A percentile compares a stretch with the other conserved stretches of the same genome.
Conservation (phyloP, 2,113 vertebrate genomes). For the Silurus asotus region DNA sequence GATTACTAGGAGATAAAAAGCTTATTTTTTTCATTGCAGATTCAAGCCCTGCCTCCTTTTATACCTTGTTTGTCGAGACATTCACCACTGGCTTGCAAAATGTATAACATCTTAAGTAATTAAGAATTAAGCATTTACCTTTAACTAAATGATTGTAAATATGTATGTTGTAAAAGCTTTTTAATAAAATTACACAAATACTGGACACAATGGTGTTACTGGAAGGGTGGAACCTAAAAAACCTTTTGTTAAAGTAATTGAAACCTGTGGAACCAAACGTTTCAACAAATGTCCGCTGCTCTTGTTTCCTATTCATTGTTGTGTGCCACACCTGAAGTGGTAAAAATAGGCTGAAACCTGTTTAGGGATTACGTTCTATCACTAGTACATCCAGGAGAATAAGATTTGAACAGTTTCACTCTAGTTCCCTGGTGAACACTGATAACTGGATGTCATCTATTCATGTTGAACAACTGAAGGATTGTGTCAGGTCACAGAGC, state of each 20-base stretch:
- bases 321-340: background rate
- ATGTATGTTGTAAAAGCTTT: too few relatives aligned
- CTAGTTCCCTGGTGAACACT: background rate
- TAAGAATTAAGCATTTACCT: too few relatives aligned
- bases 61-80: background rate
- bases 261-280: conserved; percentile 18
- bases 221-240: background rate
- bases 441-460: conserved; percentile 37
- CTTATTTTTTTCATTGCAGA: background rate
- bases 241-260: background rate
- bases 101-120: background rate
- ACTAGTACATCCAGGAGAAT: background rate
- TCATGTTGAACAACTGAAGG: conserved; percentile 2
- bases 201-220: background rate
- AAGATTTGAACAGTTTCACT: background rate
- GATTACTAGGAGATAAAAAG: background rate
- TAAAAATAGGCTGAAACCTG: background rate
- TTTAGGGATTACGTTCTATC: conserved; percentile 14
- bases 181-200: background rate
- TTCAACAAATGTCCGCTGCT: conserved; percentile 4
- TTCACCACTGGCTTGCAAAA: background rate
- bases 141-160: too few relatives aligned
- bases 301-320: conserved; percentile 12
- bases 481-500: conserved; percentile 34
- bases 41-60: background rate